phyloP scores from a whole-genome alignment of 2,113 vertebrate species.

The Planiliza haematocheilus region DNA sequence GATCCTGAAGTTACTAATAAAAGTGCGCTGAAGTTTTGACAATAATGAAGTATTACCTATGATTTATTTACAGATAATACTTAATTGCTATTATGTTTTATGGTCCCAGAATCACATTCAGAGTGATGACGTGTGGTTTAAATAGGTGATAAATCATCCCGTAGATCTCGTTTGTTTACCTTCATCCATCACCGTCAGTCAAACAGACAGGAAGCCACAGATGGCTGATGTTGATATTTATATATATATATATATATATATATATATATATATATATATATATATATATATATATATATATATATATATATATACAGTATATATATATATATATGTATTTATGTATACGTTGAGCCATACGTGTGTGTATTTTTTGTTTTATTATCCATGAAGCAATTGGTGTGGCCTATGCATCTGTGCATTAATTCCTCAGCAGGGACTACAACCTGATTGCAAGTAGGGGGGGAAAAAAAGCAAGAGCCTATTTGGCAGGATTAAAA shows the following conservation, averaged over 20 bases:
- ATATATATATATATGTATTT: no score
- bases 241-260: no score
- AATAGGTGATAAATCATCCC: conserved; percentile 1
- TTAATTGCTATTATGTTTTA: not conserved
- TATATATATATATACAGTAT: no score
- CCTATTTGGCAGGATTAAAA: conserved; percentile 65
- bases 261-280: no score
- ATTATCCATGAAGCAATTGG: not conserved
- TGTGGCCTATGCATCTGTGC: not conserved
- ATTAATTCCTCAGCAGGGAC: conserved; percentile 56
- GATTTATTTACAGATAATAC: not conserved
- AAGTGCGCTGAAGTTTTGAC: not conserved
- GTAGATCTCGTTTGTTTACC: conserved; percentile 34
- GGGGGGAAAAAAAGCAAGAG: conserved; percentile 42
- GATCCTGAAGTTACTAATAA: not conserved
- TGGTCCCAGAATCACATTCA: conserved; percentile 5
- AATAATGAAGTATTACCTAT: not conserved
- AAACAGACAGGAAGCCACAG: conserved; percentile 19
- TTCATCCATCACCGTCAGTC: conserved; percentile 63
- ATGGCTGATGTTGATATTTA: not conserved
- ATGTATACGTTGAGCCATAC: conserved; percentile 22
- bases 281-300: no score
- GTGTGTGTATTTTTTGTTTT: no score
- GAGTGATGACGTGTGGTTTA: not conserved
- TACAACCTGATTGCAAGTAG: conserved; percentile 60